Conservation (phyloP, 2,888 invertebrate genomes). For the Catocala fraxini region DNA sequence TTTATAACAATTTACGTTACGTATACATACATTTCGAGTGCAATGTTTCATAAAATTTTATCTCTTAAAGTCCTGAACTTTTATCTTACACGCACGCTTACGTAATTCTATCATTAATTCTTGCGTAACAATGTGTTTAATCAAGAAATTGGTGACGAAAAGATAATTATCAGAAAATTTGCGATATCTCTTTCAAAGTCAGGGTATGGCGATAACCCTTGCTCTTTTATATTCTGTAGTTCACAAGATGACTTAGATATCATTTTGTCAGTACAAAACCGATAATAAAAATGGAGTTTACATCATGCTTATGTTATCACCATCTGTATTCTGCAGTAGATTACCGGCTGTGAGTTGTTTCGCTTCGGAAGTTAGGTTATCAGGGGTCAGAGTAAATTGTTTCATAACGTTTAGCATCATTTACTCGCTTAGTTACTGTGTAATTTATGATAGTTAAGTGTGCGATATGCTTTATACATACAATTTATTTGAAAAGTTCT, state of each 20-base stretch:
- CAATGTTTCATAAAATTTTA: neutral
- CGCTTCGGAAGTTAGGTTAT: conserved; percentile 61
- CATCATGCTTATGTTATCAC: conserved; percentile 34
- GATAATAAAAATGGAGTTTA: conserved; percentile 32
- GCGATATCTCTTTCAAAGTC: conserved; percentile 27
- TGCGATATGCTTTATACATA: neutral
- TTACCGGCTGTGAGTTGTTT: conserved; percentile 37
- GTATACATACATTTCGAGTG: neutral
- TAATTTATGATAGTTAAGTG: conserved; percentile 15
- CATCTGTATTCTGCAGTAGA: conserved; percentile 28
- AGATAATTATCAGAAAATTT: conserved; percentile 20
- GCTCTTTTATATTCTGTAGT: conserved; percentile 29
- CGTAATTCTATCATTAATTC: conserved; percentile 4
- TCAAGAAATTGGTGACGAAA: conserved; percentile 17
- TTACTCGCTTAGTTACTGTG: conserved; percentile 32
- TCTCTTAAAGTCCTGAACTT: neutral
- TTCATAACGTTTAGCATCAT: conserved; percentile 31
- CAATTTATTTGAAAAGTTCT: neutral
- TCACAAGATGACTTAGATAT: conserved; percentile 7
- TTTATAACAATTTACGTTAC: neutral
- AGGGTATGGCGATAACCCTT: conserved; percentile 37
- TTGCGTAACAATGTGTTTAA: conserved; percentile 14
- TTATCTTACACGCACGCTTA: conserved; percentile 14
- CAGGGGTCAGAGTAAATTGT: conserved; percentile 54
- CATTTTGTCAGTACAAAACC: conserved; percentile 29